These are phyloP conservation scores for Tonatia bakeri DNA, from an alignment of 2,113 vertebrate genomes.

Conservation along the genomic window DNA sequence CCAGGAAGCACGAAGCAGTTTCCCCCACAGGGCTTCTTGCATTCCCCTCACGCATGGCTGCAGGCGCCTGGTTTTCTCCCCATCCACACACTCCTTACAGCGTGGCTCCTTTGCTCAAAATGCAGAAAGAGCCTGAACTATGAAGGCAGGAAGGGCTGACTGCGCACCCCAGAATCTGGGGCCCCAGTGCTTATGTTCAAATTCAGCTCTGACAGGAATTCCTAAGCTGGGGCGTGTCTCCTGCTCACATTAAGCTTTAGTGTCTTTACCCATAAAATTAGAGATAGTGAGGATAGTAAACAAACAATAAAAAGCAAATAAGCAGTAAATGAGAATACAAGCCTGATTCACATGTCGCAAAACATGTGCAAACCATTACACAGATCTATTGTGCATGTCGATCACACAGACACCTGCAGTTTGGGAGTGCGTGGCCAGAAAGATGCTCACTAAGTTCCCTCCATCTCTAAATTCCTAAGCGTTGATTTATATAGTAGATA, in stretches of 20 bases:
- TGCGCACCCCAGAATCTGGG: background rate
- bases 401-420: background rate
- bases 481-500: background rate
- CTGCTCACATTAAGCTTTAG: background rate
- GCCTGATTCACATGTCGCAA: background rate
- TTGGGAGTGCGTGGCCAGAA: background rate
- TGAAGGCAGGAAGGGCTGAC: background rate
- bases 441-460: background rate
- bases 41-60: constrained; percentile 28
- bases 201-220: background rate
- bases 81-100: background rate
- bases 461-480: background rate
- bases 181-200: background rate
- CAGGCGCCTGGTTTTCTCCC: constrained; percentile 16
- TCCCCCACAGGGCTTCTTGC: background rate
- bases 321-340: background rate
- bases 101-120: background rate
- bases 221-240: background rate
- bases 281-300: background rate
- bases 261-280: background rate
- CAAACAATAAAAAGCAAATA: background rate
- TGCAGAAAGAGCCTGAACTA: background rate
- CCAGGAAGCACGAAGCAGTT: background rate
- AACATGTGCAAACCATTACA: background rate
- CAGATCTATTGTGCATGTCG: too few species aligned